These are phyloP conservation scores for Ciconia boyciana DNA, from an alignment of 2,113 vertebrate species.

Conservation along the genomic window DNA sequence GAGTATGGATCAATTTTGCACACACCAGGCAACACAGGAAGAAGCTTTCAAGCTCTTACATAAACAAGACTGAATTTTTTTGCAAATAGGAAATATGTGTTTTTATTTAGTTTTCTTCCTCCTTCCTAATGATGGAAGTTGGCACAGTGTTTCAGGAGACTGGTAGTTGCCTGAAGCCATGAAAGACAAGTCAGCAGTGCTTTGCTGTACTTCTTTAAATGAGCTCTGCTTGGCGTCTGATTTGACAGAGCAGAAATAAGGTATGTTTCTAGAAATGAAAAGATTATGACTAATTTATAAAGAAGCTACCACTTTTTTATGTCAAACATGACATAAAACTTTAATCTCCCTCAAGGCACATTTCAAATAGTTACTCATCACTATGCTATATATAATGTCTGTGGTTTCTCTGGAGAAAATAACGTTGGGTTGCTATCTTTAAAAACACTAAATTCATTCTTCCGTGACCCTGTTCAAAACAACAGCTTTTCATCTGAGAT, in stretches of 20 bases:
- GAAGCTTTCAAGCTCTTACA: background rate
- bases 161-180: background rate
- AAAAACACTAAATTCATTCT: background rate
- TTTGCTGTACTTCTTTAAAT: background rate
- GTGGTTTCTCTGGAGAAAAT: background rate
- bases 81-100: background rate
- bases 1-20: background rate
- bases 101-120: background rate
- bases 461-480: background rate
- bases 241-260: background rate
- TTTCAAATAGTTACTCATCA: background rate
- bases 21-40: background rate
- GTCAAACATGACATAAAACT: background rate
- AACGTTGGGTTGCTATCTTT: background rate
- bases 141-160: background rate
- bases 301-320: background rate
- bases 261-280: background rate
- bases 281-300: background rate
- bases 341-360: background rate
- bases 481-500: background rate
- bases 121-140: background rate
- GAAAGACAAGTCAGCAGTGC: background rate
- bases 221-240: background rate
- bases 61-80: background rate
- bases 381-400: background rate